Evolutionary conservation across 2,113 vertebrate genomes (phyloP).

Genomic region (Calidris pygmaea): DNA sequence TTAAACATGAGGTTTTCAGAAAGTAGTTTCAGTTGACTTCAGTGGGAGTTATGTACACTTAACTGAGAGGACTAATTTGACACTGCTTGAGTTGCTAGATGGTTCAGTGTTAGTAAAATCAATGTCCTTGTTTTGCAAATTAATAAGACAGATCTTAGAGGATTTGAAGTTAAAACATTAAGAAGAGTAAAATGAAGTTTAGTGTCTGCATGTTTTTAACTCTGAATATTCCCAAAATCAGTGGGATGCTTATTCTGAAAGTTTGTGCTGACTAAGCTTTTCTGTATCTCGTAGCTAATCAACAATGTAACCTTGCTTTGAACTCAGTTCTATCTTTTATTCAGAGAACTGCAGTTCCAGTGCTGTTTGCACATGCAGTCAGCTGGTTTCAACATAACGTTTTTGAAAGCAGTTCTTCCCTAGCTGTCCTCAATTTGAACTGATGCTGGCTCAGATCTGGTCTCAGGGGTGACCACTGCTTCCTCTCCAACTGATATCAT

Average conservation of each 20-base stretch:
- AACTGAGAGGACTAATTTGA: neutral
- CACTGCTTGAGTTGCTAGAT: neutral
- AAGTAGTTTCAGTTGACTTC: neutral
- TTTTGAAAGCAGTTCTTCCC: neutral
- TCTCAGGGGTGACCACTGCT: neutral
- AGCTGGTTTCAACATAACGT: neutral
- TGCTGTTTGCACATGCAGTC: neutral
- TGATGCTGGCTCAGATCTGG: neutral
- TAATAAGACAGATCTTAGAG: neutral
- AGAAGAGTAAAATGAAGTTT: neutral
- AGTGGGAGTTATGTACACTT: neutral
- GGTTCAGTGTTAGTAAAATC: neutral
- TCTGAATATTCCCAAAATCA: neutral
- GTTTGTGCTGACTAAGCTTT: neutral
- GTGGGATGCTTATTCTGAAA: neutral
- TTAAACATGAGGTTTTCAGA: neutral
- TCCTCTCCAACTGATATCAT: neutral
- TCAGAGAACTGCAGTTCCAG: neutral
- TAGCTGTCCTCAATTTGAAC: neutral
- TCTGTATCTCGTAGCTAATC: neutral
- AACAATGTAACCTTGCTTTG: neutral
- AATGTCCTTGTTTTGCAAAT: neutral
- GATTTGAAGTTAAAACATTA: neutral
- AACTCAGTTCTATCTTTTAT: neutral
- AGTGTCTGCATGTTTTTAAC: neutral